Evolutionary conservation across 2,888 invertebrate species (phyloP), one percentile per base, ranked within the genome.

Genomic region (Axea sp.): DNA sequence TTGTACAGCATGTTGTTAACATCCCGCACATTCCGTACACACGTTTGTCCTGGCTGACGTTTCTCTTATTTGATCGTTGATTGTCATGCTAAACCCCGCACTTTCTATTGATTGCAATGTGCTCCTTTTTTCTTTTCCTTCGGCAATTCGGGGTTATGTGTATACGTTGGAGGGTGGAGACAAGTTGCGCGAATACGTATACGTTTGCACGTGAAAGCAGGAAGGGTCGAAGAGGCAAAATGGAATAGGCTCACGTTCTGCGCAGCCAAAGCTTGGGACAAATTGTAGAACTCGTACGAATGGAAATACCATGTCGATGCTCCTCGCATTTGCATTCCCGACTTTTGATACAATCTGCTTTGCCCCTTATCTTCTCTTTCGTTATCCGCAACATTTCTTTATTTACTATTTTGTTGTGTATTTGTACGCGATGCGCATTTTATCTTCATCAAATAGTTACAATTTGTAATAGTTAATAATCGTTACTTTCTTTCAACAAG

Each of bases 31-130:
- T 67, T 60, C 60, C 65, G 24, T 55, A 71, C 72, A 75, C 65
- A 74, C 76, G 69, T 72, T 76, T 75, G 67, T 65, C 51, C 77
- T 77, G 76, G 80, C 76, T 81, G 80, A 82, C 81, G 76, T 82
- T 76, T 80, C 83, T 81, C 78, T 82, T 81, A 81, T 82, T 82
- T 82, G 82, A 83, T 84, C 82, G 81, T 82, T 83, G 84, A 84
- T 84, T 83, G 82, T 84, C 84, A 84, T 83, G 83, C 84, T 81
- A 84, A 83, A 84, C 76, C 81, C 80, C 79, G 77, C 79, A 80
- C 80, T 78, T 81, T 78, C 78, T 81, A 82, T 82, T 81, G 82
- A 82, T 82, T 81, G 81, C 65, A 51, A 73, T 67, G 77, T 75
- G 47, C 64, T 55, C 71, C 73, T 69, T 65, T 67, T 72, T 69